These are phyloP conservation scores for Bedellia somnulentella DNA, from an alignment of 2,888 invertebrate genomes.

Conservation along the genomic window DNA sequence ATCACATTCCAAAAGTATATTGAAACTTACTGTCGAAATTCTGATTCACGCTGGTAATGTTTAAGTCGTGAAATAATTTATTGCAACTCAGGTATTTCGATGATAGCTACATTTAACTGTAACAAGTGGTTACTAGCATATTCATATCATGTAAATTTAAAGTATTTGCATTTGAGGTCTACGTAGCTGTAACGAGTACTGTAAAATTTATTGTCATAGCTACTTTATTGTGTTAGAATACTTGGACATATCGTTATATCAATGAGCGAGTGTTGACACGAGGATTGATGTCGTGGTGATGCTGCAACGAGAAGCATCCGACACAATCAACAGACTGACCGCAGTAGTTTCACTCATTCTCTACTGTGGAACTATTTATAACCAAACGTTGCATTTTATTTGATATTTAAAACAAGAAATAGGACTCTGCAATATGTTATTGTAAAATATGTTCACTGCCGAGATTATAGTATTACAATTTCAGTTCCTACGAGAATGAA, in stretches of 20 bases:
- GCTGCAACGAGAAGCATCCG: too few species aligned
- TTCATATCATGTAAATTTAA: slow-evolving; percentile 61
- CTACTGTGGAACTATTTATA: slow-evolving; percentile 20
- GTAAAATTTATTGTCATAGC: slow-evolving; percentile 58
- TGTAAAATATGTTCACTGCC: too few species aligned
- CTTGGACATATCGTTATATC: slow-evolving; percentile 58
- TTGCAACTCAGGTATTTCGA: slow-evolving; percentile 34
- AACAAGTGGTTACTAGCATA: slow-evolving; percentile 48
- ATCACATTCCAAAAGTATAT: slow-evolving; percentile 47
- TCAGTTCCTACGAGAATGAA: too few species aligned
- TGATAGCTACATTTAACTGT: too few species aligned
- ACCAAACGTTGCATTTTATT: slow-evolving; percentile 49
- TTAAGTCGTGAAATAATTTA: too few species aligned
- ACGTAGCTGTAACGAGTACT: slow-evolving; percentile 55
- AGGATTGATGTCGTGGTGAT: too few species aligned
- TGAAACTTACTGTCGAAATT: slow-evolving; percentile 9
- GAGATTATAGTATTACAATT: too few species aligned
- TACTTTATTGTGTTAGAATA: slow-evolving; percentile 59
- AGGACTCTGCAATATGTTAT: too few species aligned
- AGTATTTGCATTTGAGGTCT: slow-evolving; percentile 62
- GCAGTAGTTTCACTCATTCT: too few species aligned
- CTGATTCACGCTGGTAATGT: too few species aligned
- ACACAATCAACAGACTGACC: too few species aligned
- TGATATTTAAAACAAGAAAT: too few species aligned
- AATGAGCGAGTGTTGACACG: slow-evolving; percentile 37